Evolutionary conservation across 2,888 invertebrate genomes (phyloP), one percentile per base, ranked within the genome.

Genomic region (Orchesella flavescens): DNA sequence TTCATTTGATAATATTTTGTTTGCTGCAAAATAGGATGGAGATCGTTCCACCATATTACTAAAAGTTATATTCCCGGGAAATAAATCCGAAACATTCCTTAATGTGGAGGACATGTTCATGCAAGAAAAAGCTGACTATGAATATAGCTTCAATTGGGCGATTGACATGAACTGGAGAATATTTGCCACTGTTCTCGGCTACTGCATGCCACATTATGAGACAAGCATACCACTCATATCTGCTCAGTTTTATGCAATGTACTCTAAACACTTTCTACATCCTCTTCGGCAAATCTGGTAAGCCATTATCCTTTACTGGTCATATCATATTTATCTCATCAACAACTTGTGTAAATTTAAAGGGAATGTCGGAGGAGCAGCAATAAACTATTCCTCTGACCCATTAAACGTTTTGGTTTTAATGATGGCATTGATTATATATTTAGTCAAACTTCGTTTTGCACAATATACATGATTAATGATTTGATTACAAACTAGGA

Each of bases 71-170:
- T 68, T 74, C 15, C 53, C n/a, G 1, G 57, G 49, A 10, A 83
- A 83, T 19, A 15, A 15, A n/a, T 68, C 73, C 5, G 59, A 69
- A 12, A 21, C 21, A 0, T n/a, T n/a, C n/a, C n/a, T n/a, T n/a
- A n/a, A 77, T 15, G 74, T 78, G 19, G 63, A 78, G 0, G 69
- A 75, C 1, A 12, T 80, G 15, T 1, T 66, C 0, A 84, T 79
- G 74, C 17, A 61, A 7, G 86, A 86, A 49, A 82, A 85, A 68
- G 86, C 86, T 0, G 86, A 86, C 21, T 19, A 57, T 1, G 85
- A 86, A 23, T 86, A 65, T 68, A 49, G 74, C 7, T 86, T 86
- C 43, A 86, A 86, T 24, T 85, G 79, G 77, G 86, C 80, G 0
- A 66, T 86, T 1, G 86, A 86, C 43, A 74, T 59, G 78, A 75